A percentile compares a stretch with the other conserved stretches of the same genome.
Evolutionary conservation across 2,888 invertebrate species (phyloP).

Genomic region (Hypena proboscidalis): DNA sequence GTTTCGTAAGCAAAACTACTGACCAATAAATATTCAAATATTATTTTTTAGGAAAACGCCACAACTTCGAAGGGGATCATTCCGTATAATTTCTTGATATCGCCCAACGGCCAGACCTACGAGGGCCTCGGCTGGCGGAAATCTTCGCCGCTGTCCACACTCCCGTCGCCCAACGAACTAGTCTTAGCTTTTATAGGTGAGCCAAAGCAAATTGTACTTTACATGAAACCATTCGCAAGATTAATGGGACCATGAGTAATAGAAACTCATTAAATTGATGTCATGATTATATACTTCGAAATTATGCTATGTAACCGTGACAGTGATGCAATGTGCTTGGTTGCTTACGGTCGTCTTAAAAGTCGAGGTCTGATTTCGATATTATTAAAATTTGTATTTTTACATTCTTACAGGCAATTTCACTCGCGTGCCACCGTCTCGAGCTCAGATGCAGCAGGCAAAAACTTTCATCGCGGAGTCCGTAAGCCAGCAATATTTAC

Average conservation of each 20-base stretch:
- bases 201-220: too few relatives aligned
- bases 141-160: constrained; percentile 53
- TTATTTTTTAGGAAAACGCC: constrained; percentile 21
- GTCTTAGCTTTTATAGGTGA: constrained; percentile 77
- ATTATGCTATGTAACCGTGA: too few relatives aligned
- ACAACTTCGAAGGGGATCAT: constrained; percentile 27
- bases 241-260: too few relatives aligned
- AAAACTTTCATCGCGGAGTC: constrained; percentile 54
- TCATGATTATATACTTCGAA: too few relatives aligned
- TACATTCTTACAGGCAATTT: constrained; percentile 61
- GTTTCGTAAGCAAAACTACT: too few relatives aligned
- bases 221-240: background rate
- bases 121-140: constrained; percentile 78
- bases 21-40: too few relatives aligned
- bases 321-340: too few relatives aligned
- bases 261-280: too few relatives aligned
- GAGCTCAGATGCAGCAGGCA: constrained; percentile 51
- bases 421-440: constrained; percentile 44
- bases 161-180: constrained; percentile 49
- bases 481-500: constrained; percentile 52
- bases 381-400: background rate
- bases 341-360: too few relatives aligned
- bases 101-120: constrained; percentile 74
- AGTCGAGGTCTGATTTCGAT: too few relatives aligned
- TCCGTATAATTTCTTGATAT: constrained; percentile 79